Evolutionary conservation across 2,888 invertebrate species (phyloP), one percentile per base, ranked within the genome.

Genomic region (Eulithis testata): DNA sequence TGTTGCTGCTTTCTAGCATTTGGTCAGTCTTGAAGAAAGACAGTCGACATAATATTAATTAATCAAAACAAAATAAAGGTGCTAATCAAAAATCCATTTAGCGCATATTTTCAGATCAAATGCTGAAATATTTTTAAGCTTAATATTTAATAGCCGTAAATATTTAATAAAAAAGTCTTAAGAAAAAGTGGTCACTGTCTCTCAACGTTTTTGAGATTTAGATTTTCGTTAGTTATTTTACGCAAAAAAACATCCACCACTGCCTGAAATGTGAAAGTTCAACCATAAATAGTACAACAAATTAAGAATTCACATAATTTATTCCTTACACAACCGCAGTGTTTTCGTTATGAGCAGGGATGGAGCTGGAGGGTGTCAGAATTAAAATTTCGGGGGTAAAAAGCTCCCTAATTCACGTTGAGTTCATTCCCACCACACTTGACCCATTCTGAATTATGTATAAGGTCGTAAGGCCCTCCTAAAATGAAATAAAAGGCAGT

Each of bases 281-380:
- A 54, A n/a, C 58, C 67, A 56, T 70, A 68, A 70, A 67, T 65
- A 68, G 62, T 40, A 61, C 37, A 44, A 45, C 65, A 61, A 57
- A 59, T 66, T 68, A 66, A 66, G 66, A 62, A 69, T 61, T 52
- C 57, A 57, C 64, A 68, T 70, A 63, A 72, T 69, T 69, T 70
- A 69, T 69, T 69, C 62, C 54, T 50, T 50, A 58, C 66, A 63
- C 58, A 65, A 63, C 60, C 62, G n/a, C 64, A 54, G 27, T 49
- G 57, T 56, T 62, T 21, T 54, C 61, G 44, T 47, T 53, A 52
- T 7, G 54, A 27, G 27, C 43, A 66, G 57, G 52, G 57, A 50
- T 52, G 49, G 11, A 21, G n/a, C 21, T 52, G 54, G 11, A 14
- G 14, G 55, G 37, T 37, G 1, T 11, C 4, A 49, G 6, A 31